Base-by-base conservation (phyloP, 2,113 vertebrate genomes). In the Silurus asotus region DNA sequence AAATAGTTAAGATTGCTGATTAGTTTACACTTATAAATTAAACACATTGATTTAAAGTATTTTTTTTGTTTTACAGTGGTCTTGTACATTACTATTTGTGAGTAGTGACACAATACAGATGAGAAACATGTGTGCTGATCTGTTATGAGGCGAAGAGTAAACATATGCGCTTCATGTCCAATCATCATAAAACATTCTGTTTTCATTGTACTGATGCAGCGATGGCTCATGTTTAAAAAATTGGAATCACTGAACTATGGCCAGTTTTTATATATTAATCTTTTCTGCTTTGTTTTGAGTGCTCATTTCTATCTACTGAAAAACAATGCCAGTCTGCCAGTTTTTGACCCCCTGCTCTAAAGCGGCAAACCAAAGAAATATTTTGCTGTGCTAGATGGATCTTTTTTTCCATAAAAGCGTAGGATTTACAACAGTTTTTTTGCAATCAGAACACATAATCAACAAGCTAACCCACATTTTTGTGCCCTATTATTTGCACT, bases 291-390 rank as follows among this genome's bases (percentile, higher is more conserved):
- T 53, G 20, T 53, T 23, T 53, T 55, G 13, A 55, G 13, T 55
- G 74, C 51, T 56, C 13, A 2, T 9, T n/a, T 53, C 10, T 15
- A 55, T 76, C 49, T 0, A 13, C 20, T 14, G 49, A 76, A 53
- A 76, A 14, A 14, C 5, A n/a, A 8, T 0, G 1, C 0, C 0
- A 5, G 9, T 9, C 70, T 0, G 4, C 6, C 17, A 20, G 70
- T 48, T 74, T 23, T 14, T 53, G 23, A 20, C 70, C 8, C 37
- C 1, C 45, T 49, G 70, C 37, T 70, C 69, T 19, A 14, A 28
- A 37, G 65, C 14, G 25, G 48, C 20, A 49, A 51, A 51, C 19
- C 72, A 51, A 75, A 75, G 72, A 75, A 23, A 74, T 51, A 51
- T 49, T 72, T 72, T 72, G 37, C 8, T 72, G 69, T 75, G 17